Percentiles rank a stretch among this genome's conserved stretches.
These are phyloP conservation scores for Drosophila parthenogenetica DNA, from an alignment of 2,888 invertebrate genomes.

Conservation along the genomic window DNA sequence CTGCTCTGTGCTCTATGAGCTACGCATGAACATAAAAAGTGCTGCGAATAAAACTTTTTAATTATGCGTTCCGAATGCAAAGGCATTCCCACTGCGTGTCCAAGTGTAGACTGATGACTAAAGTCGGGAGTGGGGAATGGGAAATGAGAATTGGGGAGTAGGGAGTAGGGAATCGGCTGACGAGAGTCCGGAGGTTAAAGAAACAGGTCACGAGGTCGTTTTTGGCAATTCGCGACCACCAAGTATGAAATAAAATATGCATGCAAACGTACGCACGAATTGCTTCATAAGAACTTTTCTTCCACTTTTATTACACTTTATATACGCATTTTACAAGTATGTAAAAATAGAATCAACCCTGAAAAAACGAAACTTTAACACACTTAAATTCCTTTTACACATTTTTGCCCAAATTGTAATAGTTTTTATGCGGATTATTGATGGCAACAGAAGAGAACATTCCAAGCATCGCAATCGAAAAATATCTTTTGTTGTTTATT, in stretches of 20 bases:
- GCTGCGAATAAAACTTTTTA: slow-evolving; percentile 68
- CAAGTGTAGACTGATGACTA: slow-evolving; percentile 1
- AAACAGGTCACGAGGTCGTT: slow-evolving; percentile 7
- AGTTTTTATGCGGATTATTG: slow-evolving; percentile 15
- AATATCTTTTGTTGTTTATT: background rate
- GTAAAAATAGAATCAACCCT: slow-evolving; percentile 44
- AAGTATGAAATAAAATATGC: slow-evolving; percentile 68
- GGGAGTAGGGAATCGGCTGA: background rate
- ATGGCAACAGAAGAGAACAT: slow-evolving; percentile 1
- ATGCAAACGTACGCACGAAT: slow-evolving; percentile 49
- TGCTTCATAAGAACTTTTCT: slow-evolving; percentile 33
- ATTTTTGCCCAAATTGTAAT: slow-evolving; percentile 27
- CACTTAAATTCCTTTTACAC: slow-evolving; percentile 23
- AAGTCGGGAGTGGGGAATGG: background rate
- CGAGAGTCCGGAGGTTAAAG: background rate
- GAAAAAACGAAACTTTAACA: slow-evolving; percentile 26
- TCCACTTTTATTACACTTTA: slow-evolving; percentile 19
- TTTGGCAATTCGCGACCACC: slow-evolving; percentile 30
- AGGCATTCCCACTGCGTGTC: slow-evolving; percentile 43
- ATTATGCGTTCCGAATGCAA: slow-evolving; percentile 60
- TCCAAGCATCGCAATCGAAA: background rate
- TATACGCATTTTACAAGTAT: slow-evolving; percentile 29
- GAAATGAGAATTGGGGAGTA: background rate
- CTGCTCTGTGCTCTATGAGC: background rate
- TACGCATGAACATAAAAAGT: slow-evolving; percentile 42